Percentiles rank a stretch among this genome's conserved stretches.
phyloP scores from a whole-genome alignment of 2,797 vertebrate genomes.

The Perodicticus potto region DNA sequence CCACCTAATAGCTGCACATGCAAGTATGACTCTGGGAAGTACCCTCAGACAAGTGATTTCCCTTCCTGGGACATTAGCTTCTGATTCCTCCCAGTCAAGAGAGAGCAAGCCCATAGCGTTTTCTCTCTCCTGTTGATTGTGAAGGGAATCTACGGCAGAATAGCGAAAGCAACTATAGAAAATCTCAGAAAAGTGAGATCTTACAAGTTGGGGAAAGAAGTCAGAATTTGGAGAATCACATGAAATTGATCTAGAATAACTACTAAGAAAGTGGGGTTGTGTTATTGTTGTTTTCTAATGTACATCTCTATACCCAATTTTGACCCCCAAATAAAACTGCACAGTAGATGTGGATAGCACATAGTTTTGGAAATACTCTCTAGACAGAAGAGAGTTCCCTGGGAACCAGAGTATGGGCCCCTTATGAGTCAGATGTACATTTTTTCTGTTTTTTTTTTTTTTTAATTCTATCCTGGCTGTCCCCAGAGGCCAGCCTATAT shows the following conservation, averaged over 20 bases:
- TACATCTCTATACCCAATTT: background rate
- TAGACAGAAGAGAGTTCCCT: background rate
- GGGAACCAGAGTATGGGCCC: background rate
- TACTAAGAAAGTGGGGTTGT: background rate
- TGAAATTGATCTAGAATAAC: too few species aligned
- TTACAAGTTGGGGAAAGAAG: background rate
- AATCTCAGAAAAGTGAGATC: background rate
- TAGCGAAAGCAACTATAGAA: background rate
- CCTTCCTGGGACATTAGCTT: background rate
- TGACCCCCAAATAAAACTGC: background rate
- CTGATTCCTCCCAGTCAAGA: background rate
- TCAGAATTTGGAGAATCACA: constrained; percentile 5
- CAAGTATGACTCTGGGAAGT: background rate
- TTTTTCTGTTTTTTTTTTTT: background rate
- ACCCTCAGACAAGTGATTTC: background rate
- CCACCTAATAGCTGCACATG: background rate
- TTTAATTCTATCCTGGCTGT: background rate
- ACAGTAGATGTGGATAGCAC: background rate
- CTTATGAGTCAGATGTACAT: background rate
- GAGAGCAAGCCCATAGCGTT: background rate
- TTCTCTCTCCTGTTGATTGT: background rate
- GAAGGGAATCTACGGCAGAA: background rate
- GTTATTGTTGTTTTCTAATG: too few species aligned
- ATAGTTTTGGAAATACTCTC: background rate
- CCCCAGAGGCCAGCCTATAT: background rate